Percentiles rank a stretch among this genome's conserved stretches.
phyloP scores from a whole-genome alignment of 23 tunicate species.

The Trididemnum clinides region DNA sequence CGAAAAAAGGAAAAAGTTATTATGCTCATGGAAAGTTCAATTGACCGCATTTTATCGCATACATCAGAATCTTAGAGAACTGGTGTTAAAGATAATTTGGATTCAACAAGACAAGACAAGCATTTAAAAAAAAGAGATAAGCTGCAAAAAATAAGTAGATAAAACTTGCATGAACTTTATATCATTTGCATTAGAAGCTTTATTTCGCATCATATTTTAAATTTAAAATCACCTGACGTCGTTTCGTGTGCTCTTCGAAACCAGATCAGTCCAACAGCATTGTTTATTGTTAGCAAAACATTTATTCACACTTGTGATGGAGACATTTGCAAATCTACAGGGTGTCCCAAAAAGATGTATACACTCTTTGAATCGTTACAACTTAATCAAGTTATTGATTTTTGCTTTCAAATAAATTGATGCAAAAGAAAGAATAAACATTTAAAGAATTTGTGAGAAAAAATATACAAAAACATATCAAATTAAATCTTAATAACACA shows the following conservation, averaged over 20 bases:
- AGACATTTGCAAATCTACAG: neutral
- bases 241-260: neutral
- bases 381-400: too few relatives aligned
- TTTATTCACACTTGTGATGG: neutral
- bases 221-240: neutral
- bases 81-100: neutral
- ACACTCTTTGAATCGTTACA: too few relatives aligned
- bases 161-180: neutral
- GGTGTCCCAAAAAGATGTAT: too few relatives aligned
- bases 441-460: too few relatives aligned
- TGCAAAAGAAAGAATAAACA: too few relatives aligned
- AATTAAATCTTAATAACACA: too few relatives aligned
- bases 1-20: neutral
- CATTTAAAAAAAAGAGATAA: neutral
- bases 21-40: neutral
- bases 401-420: too few relatives aligned
- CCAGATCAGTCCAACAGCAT: neutral
- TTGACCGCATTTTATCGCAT: neutral
- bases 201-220: neutral
- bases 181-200: neutral
- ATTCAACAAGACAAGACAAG: neutral
- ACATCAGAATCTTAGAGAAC: neutral
- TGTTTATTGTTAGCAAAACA: neutral
- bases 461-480: too few relatives aligned
- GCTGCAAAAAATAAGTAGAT: neutral